Percentiles rank a stretch among this genome's conserved stretches.
Conservation (phyloP, 1,140 invertebrate genomes). For the Diplogasteroides magnus region DNA sequence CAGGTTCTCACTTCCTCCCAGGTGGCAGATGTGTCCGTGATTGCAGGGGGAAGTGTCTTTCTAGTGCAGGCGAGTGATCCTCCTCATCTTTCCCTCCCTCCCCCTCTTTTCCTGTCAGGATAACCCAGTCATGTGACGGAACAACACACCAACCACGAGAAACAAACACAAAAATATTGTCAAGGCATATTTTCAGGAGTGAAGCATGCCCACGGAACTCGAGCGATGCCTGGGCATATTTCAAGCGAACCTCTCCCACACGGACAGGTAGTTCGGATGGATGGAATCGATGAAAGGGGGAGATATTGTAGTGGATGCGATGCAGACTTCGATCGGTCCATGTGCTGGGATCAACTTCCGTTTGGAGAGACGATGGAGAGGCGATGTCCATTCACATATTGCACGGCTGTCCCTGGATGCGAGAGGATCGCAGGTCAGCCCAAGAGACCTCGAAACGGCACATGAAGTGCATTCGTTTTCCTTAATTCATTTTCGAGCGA, state of each 20-base stretch:
- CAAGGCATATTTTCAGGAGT: too few species aligned
- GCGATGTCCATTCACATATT: conserved; percentile 49
- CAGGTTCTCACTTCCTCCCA: too few species aligned
- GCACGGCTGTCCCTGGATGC: conserved; percentile 47
- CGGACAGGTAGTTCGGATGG: background rate
- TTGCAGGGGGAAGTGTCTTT: too few species aligned
- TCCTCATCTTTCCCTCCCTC: background rate
- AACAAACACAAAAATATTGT: too few species aligned
- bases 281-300: too few species aligned
- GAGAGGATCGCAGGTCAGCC: conserved; percentile 39
- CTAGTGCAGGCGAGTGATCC: too few species aligned
- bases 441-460: conserved; percentile 1
- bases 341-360: conserved; percentile 46
- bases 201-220: background rate
- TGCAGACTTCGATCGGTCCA: conserved; percentile 40
- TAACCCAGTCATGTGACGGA: too few species aligned
- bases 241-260: background rate
- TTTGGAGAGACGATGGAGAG: conserved; percentile 37
- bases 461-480: too few species aligned
- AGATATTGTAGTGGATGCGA: conserved; percentile 32
- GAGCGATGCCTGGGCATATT: background rate
- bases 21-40: too few species aligned
- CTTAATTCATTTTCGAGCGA: too few species aligned
- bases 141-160: too few species aligned
- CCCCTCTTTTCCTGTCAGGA: background rate